These are phyloP conservation scores for Tetrax tetrax DNA, from an alignment of 2,113 vertebrate genomes.

Conservation along the genomic window DNA sequence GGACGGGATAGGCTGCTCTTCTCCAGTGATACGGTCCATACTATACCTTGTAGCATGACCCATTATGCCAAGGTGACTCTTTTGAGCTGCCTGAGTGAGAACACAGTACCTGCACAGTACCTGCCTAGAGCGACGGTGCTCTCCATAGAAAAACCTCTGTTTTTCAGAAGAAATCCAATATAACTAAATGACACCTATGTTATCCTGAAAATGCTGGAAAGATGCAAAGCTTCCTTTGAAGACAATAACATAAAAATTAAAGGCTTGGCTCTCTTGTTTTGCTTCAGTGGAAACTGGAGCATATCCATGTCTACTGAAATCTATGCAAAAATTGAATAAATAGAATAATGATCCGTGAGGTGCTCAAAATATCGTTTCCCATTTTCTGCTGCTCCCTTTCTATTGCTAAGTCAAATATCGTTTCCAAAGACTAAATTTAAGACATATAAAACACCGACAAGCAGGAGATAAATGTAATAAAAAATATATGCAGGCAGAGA, in stretches of 20 bases:
- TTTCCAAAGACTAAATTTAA: background rate
- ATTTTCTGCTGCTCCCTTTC: background rate
- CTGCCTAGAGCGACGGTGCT: background rate
- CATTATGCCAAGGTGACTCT: background rate
- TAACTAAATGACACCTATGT: background rate
- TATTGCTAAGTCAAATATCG: background rate
- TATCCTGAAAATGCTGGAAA: background rate
- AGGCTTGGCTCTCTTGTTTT: background rate
- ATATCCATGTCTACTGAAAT: background rate
- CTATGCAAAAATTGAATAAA: background rate
- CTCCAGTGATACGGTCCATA: background rate
- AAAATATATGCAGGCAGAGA: background rate
- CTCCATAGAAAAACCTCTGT: background rate
- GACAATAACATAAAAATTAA: background rate
- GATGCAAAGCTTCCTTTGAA: background rate
- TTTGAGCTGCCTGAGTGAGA: background rate
- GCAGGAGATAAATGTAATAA: background rate
- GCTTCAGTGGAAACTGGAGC: background rate
- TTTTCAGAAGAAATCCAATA: background rate
- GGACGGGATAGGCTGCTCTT: background rate
- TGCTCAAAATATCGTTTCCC: background rate
- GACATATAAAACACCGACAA: background rate
- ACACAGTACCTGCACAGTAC: too few relatives aligned
- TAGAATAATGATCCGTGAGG: background rate
- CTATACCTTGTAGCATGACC: background rate